Conservation (phyloP, 2,113 vertebrate species). For the Fregata magnificens region DNA sequence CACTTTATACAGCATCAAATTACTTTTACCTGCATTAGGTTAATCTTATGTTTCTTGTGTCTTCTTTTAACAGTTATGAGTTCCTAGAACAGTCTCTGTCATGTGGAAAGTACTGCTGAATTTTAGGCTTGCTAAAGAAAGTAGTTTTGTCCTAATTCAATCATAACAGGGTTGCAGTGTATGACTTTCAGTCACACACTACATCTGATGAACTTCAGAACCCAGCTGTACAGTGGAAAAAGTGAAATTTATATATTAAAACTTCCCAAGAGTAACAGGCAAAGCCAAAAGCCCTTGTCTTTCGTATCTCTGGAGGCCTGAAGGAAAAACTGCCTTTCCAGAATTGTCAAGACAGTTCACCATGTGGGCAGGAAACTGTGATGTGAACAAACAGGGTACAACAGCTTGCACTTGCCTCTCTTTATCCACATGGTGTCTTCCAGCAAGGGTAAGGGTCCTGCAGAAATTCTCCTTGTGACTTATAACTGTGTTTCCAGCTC, state of each 20-base stretch:
- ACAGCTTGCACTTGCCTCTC: not conserved
- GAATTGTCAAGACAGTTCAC: not conserved
- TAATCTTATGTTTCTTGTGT: not conserved
- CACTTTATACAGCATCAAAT: not conserved
- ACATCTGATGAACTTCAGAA: not conserved
- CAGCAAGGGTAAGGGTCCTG: not conserved
- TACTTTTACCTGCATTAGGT: not conserved
- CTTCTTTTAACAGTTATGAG: not conserved
- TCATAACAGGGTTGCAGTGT: not conserved
- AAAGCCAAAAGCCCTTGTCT: not conserved
- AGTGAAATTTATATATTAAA: not conserved
- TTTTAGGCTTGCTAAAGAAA: not conserved
- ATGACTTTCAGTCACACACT: fast-evolving
- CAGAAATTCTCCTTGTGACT: not conserved
- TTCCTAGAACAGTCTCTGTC: not conserved
- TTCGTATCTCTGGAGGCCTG: not conserved
- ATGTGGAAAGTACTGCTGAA: not conserved
- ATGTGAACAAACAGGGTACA: not conserved
- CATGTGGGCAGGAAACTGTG: not conserved
- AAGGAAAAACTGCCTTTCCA: not conserved
- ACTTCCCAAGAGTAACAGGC: not conserved
- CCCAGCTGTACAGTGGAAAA: not conserved
- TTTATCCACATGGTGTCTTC: not conserved
- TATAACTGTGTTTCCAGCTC: not conserved
- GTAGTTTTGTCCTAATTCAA: not conserved